phyloP scores from a whole-genome alignment of 2,113 vertebrate species.

The Lota lota region DNA sequence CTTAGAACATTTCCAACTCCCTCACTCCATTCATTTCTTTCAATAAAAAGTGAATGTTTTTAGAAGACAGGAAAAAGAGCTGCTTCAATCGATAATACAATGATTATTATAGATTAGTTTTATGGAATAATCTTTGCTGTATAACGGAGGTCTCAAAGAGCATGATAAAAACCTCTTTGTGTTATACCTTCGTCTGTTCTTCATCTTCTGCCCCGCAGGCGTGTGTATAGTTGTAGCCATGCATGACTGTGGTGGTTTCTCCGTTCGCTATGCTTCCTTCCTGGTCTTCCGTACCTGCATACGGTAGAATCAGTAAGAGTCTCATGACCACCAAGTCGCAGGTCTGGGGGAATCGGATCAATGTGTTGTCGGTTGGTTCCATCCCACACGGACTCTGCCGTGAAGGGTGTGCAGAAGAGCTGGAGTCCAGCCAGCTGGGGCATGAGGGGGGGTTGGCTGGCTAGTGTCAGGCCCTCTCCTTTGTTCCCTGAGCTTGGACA shows the following conservation, averaged over 20 bases:
- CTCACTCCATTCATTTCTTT: too few relatives aligned
- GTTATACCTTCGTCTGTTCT: constrained; percentile 10
- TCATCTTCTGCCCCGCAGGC: not conserved
- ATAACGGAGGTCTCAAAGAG: constrained; percentile 14
- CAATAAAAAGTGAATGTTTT: too few relatives aligned
- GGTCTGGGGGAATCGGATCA: constrained; percentile 10
- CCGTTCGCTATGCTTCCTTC: constrained; percentile 15
- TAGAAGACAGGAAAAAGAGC: not conserved
- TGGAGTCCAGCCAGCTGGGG: constrained; percentile 55
- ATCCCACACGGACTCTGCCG: constrained; percentile 32
- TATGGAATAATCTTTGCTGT: not conserved
- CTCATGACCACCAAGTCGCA: constrained; percentile 35
- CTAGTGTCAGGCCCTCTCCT: constrained; percentile 55
- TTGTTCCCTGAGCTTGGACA: constrained; percentile 59
- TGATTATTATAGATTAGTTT: constrained; percentile 15
- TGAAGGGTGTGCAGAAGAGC: constrained; percentile 53
- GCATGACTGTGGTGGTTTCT: not conserved
- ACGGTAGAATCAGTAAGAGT: constrained; percentile 1
- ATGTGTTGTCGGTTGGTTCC: constrained; percentile 33
- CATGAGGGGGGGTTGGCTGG: constrained; percentile 44
- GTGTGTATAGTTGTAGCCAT: constrained; percentile 6
- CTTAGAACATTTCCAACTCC: constrained; percentile 27
- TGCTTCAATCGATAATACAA: constrained; percentile 7
- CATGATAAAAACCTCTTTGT: constrained; percentile 23
- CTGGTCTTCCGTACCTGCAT: constrained; percentile 13